Evolutionary conservation across 2,113 vertebrate species (phyloP).

Genomic region (Speoplatyrhinus poulsoni): DNA sequence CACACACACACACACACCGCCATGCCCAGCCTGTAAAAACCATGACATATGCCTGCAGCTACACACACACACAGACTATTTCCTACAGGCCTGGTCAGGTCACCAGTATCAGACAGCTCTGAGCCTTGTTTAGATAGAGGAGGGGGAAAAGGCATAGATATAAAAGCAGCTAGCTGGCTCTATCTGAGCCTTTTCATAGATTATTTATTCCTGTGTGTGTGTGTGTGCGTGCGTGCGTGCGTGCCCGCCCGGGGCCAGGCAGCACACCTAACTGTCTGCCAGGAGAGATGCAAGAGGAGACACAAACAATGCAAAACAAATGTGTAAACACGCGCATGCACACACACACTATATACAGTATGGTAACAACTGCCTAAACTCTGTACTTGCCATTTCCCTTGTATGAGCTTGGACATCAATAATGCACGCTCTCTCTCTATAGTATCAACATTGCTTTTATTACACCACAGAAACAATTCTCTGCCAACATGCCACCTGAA

Average conservation of each 20-base stretch:
- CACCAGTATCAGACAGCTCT: slow-evolving; percentile 2
- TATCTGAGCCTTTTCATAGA: slow-evolving; percentile 44
- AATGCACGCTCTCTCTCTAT: not conserved
- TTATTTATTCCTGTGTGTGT: slow-evolving; percentile 44
- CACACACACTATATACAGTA: not conserved
- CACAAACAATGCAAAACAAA: not conserved
- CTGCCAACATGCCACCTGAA: too few relatives aligned
- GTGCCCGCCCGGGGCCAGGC: not conserved
- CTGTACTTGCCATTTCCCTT: not conserved
- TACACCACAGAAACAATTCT: too few relatives aligned
- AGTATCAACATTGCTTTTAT: too few relatives aligned
- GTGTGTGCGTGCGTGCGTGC: not conserved
- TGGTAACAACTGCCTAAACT: not conserved
- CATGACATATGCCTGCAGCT: slow-evolving; percentile 15
- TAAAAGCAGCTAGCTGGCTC: slow-evolving; percentile 20
- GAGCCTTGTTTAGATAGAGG: slow-evolving; percentile 10
- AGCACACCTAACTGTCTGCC: not conserved
- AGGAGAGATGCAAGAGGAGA: slow-evolving; percentile 13
- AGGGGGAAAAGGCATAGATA: slow-evolving; percentile 14
- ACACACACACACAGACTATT: not conserved
- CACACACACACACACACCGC: slow-evolving; percentile 16
- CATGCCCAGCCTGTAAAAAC: slow-evolving; percentile 13
- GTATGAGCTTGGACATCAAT: slow-evolving; percentile 3
- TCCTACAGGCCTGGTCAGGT: slow-evolving; percentile 11
- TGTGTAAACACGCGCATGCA: slow-evolving; percentile 7